Evolutionary conservation across 2,113 vertebrate genomes (phyloP), one percentile per base, ranked within the genome.

Genomic region (Casuarius casuarius): DNA sequence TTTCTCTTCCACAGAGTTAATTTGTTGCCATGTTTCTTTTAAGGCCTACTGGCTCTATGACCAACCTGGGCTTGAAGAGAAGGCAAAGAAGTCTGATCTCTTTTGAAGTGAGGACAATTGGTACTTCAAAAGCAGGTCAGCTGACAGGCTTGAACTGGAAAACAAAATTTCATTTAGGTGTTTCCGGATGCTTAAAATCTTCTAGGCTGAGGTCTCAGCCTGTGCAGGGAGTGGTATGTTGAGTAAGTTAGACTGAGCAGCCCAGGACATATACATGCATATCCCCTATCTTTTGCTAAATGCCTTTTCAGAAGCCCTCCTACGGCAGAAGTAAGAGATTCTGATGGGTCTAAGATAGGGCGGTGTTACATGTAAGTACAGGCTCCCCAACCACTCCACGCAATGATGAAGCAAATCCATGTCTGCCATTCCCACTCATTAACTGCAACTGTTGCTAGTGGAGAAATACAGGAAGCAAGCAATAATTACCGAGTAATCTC

Each of bases 81-180:
- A 93, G 59, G 79, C 91, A 95, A 92, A 96, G 87, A 63, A 93
- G 5, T 79, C 56, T 66, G 26, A 31, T 93, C 91, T 90, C 92
- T 90, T 96, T 96, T 97, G 93, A 95, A 97, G 88, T 89, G 42
- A 84, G 83, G 56, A 31, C 1, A 16, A 78, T 85, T 93, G 77
- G 92, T 95, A 74, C 94, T 97, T 97, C 95, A 95, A 95, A 97
- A 95, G 73, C 82, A 52, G 48, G 51, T 89, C 86, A 87, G 42
- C 67, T 89, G 96, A 81, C 96, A 94, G 71, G 82, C 82, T 91
- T 94, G 84, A 71, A 70, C 80, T 94, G 67, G 63, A 71, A 95
- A 94, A 83, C 2, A 16, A 29, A 29, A 51, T 79, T 95, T 86
- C 44, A 40, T 79, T 79, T 94, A 66, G 23, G 56, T 96, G 70